Percentiles rank a stretch among this genome's conserved stretches.
phyloP scores from a whole-genome alignment of 2,797 vertebrate genomes.

The Lagodon rhomboides region DNA sequence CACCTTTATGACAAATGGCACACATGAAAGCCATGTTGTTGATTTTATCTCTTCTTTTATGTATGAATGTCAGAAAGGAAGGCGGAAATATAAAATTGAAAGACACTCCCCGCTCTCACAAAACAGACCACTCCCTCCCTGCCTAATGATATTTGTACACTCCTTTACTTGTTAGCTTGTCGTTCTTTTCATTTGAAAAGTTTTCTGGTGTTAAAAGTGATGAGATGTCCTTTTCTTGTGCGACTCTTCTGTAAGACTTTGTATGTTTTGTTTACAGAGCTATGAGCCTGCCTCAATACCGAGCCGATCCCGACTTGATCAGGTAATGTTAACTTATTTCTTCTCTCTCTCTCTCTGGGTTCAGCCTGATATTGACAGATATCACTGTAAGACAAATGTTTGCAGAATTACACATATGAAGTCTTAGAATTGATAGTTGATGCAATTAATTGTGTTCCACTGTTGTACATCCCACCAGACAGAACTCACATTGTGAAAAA shows the following conservation, averaged over 20 bases:
- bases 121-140: not conserved
- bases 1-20: too few species aligned
- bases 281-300: constrained; percentile 85
- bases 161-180: not conserved
- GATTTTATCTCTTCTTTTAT: not conserved
- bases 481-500: not conserved
- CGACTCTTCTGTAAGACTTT: constrained; percentile 5
- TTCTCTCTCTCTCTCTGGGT: not conserved
- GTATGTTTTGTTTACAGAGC: constrained; percentile 73
- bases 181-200: not conserved
- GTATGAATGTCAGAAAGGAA: not conserved
- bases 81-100: too few species aligned
- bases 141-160: not conserved
- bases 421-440: not conserved
- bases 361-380: not conserved
- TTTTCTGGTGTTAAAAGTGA: not conserved
- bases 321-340: constrained; percentile 71
- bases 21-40: not conserved
- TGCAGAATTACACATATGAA: not conserved
- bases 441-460: not conserved
- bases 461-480: not conserved
- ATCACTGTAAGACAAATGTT: not conserved
- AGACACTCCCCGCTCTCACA: too few species aligned
- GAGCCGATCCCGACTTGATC: constrained; percentile 85
- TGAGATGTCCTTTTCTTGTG: not conserved